A percentile compares a stretch with the other conserved stretches of the same genome.
Evolutionary conservation across 2,888 invertebrate genomes (phyloP).

Genomic region (Morpho helenor): DNA sequence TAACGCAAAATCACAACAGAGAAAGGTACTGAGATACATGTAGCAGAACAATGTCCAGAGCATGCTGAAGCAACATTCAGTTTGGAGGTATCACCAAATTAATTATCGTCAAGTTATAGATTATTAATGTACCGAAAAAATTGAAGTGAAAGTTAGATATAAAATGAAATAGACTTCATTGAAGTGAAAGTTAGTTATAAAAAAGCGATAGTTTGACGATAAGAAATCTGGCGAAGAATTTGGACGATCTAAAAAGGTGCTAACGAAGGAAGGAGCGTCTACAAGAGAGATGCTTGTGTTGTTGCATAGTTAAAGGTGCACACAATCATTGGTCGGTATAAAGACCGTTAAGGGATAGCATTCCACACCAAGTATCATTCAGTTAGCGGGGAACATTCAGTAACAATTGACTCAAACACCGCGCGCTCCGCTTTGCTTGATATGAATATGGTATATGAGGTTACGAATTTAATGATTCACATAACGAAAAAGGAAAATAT

Average conservation of each 20-base stretch:
- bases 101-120: constrained; percentile 45
- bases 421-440: constrained; percentile 66
- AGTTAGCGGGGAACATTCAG: constrained; percentile 62
- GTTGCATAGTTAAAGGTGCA: constrained; percentile 70
- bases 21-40: constrained; percentile 1
- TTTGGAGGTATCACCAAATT: constrained; percentile 42
- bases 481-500: too few relatives aligned
- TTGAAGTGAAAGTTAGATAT: constrained; percentile 17
- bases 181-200: not conserved
- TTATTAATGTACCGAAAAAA: constrained; percentile 1
- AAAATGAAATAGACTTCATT: not conserved
- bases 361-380: constrained; percentile 71
- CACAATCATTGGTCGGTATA: constrained; percentile 48
- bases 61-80: constrained; percentile 62
- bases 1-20: not conserved
- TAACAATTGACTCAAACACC: constrained; percentile 52
- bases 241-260: constrained; percentile 78
- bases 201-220: constrained; percentile 43
- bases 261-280: constrained; percentile 78
- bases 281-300: constrained; percentile 61
- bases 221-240: constrained; percentile 54
- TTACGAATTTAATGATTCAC: not conserved
- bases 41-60: constrained; percentile 54
- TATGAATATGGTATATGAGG: constrained; percentile 19
- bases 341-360: constrained; percentile 56